Percentiles rank a stretch among this genome's conserved stretches.
phyloP scores from a whole-genome alignment of 2,888 invertebrate genomes.

The Bugula neritina region DNA sequence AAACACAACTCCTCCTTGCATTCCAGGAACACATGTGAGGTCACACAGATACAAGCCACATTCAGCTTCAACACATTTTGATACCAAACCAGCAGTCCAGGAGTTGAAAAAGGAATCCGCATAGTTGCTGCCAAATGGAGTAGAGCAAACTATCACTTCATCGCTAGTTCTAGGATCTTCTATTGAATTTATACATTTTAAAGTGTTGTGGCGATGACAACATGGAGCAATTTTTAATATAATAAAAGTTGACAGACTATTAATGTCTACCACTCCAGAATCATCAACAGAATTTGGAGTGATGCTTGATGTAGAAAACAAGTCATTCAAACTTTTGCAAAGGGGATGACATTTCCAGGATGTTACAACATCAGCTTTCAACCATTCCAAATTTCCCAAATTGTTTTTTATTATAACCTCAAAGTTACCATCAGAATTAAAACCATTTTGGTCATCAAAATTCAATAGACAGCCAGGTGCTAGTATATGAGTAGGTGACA shows the following conservation, averaged over 20 bases:
- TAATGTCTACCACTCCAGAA: not conserved
- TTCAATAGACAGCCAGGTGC: not conserved
- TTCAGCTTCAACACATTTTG: not conserved
- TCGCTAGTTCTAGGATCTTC: not conserved
- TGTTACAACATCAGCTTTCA: not conserved
- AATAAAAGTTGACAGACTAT: not conserved
- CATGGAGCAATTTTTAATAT: not conserved
- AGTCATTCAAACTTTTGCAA: not conserved
- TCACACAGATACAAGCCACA: not conserved
- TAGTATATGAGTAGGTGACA: not conserved
- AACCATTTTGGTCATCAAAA: not conserved
- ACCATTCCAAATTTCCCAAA: not conserved
- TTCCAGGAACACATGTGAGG: conserved; percentile 4
- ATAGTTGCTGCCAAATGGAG: not conserved
- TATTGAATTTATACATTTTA: not conserved
- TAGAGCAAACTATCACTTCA: not conserved
- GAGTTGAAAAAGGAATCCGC: not conserved
- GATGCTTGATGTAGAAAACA: not conserved
- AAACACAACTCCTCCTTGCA: conserved; percentile 7
- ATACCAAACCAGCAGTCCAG: conserved; percentile 3
- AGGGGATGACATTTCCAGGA: not conserved
- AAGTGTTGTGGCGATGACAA: not conserved
- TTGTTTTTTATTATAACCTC: not conserved
- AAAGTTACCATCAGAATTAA: not conserved
- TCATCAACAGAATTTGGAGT: not conserved